Conservation (phyloP, 2,113 vertebrate genomes). For the Marmota monax region DNA sequence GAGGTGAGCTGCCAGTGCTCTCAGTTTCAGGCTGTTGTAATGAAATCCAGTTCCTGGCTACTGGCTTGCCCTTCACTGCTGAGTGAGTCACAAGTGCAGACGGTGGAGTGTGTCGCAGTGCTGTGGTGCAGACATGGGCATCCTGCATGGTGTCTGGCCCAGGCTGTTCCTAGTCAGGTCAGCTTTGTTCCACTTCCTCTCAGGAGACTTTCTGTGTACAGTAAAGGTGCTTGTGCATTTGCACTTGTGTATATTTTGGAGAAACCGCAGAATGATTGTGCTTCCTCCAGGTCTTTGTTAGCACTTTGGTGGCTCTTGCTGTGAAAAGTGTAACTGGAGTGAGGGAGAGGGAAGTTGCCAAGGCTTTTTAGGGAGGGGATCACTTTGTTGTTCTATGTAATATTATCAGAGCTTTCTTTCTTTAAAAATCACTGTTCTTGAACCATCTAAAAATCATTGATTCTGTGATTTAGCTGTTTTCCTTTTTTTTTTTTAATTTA, state of each 20-base stretch:
- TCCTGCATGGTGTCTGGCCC: neutral
- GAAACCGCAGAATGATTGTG: neutral
- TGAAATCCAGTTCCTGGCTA: neutral
- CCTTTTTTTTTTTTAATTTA: slow-evolving; percentile 16
- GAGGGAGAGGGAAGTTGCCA: neutral
- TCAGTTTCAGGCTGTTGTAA: neutral
- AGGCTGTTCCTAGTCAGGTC: neutral
- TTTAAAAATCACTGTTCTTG: neutral
- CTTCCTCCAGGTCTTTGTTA: neutral
- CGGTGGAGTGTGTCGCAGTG: too few relatives aligned
- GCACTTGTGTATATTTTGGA: neutral
- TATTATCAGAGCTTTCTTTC: neutral
- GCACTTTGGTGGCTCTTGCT: neutral
- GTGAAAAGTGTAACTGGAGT: neutral
- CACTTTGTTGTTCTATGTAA: neutral
- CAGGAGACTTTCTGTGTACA: neutral
- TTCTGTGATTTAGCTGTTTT: neutral
- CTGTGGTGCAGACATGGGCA: too few relatives aligned
- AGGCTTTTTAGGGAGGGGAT: neutral
- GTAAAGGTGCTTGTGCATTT: neutral
- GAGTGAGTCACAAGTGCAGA: too few relatives aligned
- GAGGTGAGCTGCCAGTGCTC: neutral
- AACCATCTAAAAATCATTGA: neutral
- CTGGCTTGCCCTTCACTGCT: too few relatives aligned
- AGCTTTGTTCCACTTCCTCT: neutral